Conservation (phyloP, 2,113 vertebrate genomes). For the Protobothrops flavoviridis region DNA sequence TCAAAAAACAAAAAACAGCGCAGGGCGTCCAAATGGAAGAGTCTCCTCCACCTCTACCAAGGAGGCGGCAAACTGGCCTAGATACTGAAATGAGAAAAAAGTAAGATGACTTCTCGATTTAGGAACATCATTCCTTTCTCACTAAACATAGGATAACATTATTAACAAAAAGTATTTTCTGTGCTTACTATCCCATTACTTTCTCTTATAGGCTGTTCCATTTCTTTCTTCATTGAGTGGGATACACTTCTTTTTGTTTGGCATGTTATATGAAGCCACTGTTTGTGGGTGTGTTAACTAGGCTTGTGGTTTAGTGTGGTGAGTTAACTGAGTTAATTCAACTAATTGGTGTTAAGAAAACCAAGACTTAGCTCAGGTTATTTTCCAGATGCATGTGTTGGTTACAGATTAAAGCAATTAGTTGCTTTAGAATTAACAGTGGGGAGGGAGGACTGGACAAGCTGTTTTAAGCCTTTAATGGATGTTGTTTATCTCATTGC, state of each 20-base stretch:
- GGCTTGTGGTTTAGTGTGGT: neutral
- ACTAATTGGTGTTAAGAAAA: neutral
- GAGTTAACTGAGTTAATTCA: neutral
- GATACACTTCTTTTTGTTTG: neutral
- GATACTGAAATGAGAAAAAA: slow-evolving; percentile 80
- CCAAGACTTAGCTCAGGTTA: neutral
- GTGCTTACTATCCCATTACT: neutral
- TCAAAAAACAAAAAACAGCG: slow-evolving; percentile 58
- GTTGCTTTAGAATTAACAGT: neutral
- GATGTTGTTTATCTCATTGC: too few relatives aligned
- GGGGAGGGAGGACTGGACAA: too few relatives aligned
- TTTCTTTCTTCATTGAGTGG: neutral
- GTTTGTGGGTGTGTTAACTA: neutral
- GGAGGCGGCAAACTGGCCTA: slow-evolving; percentile 83
- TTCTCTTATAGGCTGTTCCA: neutral
- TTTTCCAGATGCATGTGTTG: neutral
- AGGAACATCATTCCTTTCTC: neutral
- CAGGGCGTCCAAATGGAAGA: slow-evolving; percentile 74
- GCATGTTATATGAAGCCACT: neutral
- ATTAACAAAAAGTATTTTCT: neutral
- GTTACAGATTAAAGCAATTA: neutral
- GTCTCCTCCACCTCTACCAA: slow-evolving; percentile 78
- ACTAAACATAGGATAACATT: neutral
- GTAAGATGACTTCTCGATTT: slow-evolving; percentile 70
- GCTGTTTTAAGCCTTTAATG: neutral